These are phyloP conservation scores for Calidris pugnax DNA, from an alignment of 2,113 vertebrate species.

Conservation along the genomic window DNA sequence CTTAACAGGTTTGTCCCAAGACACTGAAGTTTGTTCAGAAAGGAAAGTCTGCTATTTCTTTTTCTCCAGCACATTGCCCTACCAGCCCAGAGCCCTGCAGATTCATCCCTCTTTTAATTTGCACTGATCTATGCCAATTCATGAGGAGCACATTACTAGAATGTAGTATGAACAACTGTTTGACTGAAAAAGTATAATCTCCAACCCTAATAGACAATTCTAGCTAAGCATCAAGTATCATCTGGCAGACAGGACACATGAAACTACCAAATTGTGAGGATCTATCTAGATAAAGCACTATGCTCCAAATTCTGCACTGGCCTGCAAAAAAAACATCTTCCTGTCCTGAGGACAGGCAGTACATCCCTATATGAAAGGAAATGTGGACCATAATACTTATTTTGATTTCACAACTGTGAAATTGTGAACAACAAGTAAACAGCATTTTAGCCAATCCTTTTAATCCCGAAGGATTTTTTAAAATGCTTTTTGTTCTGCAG, in stretches of 20 bases:
- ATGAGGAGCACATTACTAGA: not conserved
- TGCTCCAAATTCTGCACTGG: not conserved
- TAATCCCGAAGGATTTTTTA: not conserved
- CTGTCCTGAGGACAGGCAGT: not conserved
- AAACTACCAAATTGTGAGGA: not conserved
- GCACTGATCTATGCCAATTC: not conserved
- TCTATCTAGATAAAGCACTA: not conserved
- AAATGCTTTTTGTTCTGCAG: not conserved
- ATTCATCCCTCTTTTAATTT: not conserved
- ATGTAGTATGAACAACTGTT: not conserved
- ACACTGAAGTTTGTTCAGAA: not conserved
- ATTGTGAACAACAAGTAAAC: not conserved
- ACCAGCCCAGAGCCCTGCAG: not conserved
- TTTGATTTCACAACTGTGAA: not conserved
- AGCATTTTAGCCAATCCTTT: not conserved
- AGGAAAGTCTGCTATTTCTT: not conserved
- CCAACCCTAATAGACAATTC: not conserved
- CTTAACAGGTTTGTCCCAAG: not conserved
- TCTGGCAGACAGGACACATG: not conserved
- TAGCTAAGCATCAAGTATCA: not conserved
- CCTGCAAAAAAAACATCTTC: not conserved
- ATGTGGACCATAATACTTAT: accelerated
- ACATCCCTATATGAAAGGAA: not conserved
- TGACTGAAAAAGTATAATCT: not conserved
- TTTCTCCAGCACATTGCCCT: not conserved